Evolutionary conservation across 1,140 invertebrate genomes (phyloP), one percentile per base, ranked within the genome.

Genomic region (Pararge aegeria): DNA sequence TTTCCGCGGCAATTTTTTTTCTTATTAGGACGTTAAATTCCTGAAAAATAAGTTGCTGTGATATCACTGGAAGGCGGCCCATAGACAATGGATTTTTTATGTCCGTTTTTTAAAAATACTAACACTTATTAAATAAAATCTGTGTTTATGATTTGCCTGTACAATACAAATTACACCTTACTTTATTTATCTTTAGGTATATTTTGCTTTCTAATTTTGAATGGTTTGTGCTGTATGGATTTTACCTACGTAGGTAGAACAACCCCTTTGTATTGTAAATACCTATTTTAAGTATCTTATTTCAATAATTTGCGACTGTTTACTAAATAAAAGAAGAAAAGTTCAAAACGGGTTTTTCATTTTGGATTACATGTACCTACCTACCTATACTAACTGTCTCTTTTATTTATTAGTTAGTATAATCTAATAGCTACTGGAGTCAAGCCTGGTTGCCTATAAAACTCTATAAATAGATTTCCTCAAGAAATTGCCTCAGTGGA

Each of bases 161-260:
- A 30, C 51, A 55, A 53, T 21, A 64, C 51, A 48, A 62, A 57
- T 60, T 66, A 65, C 59, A 65, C 66, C 58, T 66, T 68, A 64
- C 60, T 62, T 44, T 52, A 49, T 70, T 68, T 68, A 63, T 68
- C 46, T 49, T 68, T 74, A 75, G 73, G 66, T 53, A 50, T 77
- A 71, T 70, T 68, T 70, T 57, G 77, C 78, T 87, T 85, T 86
- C 68, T 78, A 78, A 79, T 81, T 79, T 74, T 81, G 82, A 73
- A 86, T 84, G 86, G 65, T 80, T 84, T 86, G 83, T 61, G 55
- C 54, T 82, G 84, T 78, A 84, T 87, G 83, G 72, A 58, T 78
- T 85, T 79, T 83, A 85, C 86, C 86, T 89, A 85, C 87, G 87
- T 89, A 89, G 84, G 87, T 87, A 81, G 78, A 80, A 77, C 76